Evolutionary conservation across 1,140 invertebrate species (phyloP).

Genomic region (Bombyx mori): DNA sequence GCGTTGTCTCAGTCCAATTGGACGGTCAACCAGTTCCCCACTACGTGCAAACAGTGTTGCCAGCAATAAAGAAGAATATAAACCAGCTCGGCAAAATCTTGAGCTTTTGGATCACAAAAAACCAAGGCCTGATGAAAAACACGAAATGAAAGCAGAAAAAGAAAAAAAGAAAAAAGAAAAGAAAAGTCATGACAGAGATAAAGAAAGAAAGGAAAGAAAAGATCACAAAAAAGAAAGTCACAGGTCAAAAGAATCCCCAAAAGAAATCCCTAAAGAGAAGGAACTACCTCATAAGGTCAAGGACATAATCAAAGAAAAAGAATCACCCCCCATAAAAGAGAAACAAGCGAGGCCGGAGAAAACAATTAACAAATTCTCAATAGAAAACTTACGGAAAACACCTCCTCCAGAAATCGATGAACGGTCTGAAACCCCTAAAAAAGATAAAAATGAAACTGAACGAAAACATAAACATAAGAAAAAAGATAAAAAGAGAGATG

Average conservation of each 20-base stretch:
- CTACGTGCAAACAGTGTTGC: conserved; percentile 54
- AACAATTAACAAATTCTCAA: conserved; percentile 56
- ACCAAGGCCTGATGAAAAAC: conserved; percentile 55
- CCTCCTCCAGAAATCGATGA: conserved; percentile 49
- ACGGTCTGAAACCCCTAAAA: conserved; percentile 56
- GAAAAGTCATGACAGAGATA: conserved; percentile 69
- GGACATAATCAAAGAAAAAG: conserved; percentile 25
- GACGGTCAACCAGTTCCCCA: conserved; percentile 55
- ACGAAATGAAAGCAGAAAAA: conserved; percentile 48
- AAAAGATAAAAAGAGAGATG: conserved; percentile 70
- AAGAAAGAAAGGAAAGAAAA: conserved; percentile 69
- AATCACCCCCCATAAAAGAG: conserved; percentile 55
- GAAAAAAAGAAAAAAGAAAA: conserved; percentile 71
- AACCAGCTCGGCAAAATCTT: conserved; percentile 42
- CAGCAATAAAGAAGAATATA: conserved; percentile 67
- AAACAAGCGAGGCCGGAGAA: conserved; percentile 57
- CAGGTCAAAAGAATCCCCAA: conserved; percentile 66
- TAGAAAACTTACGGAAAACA: conserved; percentile 64
- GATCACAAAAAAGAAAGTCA: conserved; percentile 70
- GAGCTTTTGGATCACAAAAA: conserved; percentile 65
- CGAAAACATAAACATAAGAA: conserved; percentile 71
- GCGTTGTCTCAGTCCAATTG: conserved; percentile 71
- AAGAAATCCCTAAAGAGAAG: conserved; percentile 61
- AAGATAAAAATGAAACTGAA: conserved; percentile 62
- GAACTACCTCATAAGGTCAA: conserved; percentile 16